phyloP scores from a whole-genome alignment of 2,797 vertebrate species.

The Taeniopygia guttata region DNA sequence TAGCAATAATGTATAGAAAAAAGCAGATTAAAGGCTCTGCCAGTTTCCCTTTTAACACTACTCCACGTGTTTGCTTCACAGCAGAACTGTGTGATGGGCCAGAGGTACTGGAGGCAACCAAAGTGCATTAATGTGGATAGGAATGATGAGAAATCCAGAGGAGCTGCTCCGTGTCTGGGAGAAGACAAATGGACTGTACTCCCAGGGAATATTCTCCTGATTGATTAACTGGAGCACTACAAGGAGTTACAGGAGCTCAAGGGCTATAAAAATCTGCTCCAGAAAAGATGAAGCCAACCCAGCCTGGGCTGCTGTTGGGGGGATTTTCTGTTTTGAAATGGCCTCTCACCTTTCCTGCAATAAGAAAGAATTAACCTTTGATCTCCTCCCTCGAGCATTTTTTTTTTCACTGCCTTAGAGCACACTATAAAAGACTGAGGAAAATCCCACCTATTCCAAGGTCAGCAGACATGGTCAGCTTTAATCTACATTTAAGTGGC shows the following conservation, averaged over 20 bases:
- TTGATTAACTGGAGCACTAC: conserved; percentile 48
- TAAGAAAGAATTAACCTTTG: conserved; percentile 42
- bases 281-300: conserved; percentile 20
- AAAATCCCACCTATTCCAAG: not conserved
- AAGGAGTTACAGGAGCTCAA: conserved; percentile 46
- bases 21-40: not conserved
- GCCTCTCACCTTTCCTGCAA: not conserved
- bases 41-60: conserved; percentile 9
- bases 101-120: not conserved
- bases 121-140: not conserved
- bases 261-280: conserved; percentile 47
- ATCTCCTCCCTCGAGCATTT: conserved; percentile 1
- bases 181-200: conserved; percentile 12
- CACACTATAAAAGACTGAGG: not conserved
- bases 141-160: conserved; percentile 40
- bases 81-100: not conserved
- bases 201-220: conserved; percentile 47
- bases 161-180: not conserved
- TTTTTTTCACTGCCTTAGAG: not conserved
- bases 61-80: not conserved
- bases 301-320: not conserved
- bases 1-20: not conserved
- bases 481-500: not conserved
- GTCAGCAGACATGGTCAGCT: not conserved
- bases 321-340: conserved; percentile 7